Base-by-base conservation (phyloP, 2,797 vertebrate genomes). In the Pseudochirops corinnae region DNA sequence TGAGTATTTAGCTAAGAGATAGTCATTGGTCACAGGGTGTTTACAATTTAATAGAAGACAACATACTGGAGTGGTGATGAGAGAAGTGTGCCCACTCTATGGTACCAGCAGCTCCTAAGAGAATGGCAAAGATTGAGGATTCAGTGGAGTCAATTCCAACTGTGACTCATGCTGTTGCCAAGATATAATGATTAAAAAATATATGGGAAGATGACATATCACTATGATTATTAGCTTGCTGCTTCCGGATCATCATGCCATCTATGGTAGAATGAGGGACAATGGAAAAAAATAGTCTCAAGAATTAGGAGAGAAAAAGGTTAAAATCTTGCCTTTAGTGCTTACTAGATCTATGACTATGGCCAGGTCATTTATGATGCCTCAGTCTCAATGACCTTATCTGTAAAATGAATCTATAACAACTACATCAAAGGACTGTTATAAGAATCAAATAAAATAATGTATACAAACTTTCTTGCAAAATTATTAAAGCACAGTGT, bases 221-320 rank as follows among this genome's bases (percentile, higher is more conserved):
- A 50, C 33, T 93, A 26, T 90, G 4, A n/a, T 58, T 90, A 21
- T 46, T 29, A 53, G 62, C 93, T 93, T 94, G 18, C 58, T 62
- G 60, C 39, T 95, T 91, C 96, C 53, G 95, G 91, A 57, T 93
- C 39, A 58, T 95, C 46, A 74, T 93, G 50, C 10, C 3, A 9
- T 90, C 82, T 96, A 11, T 92, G n/a, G 87, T n/a, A 90, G 90
- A 92, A 92, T 5, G 95, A 57, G 96, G 39, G 39, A 29, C 50
- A 33, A 67, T 33, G 4, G 33, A 5, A 16, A 67, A 33, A 33
- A n/a, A 16, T 67, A 18, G 14, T 67, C 33, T n/a, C 13, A 10
- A n/a, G 14, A 18, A 67, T 67, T 31, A n/a, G 33, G 14, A 67
- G 31, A 67, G 62, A 67, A 67, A 14, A 67, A 16, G 33, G 14